A percentile compares a stretch with the other conserved stretches of the same genome.
Evolutionary conservation across 2,888 invertebrate genomes (phyloP).

Genomic region (Harpalus rufipes): DNA sequence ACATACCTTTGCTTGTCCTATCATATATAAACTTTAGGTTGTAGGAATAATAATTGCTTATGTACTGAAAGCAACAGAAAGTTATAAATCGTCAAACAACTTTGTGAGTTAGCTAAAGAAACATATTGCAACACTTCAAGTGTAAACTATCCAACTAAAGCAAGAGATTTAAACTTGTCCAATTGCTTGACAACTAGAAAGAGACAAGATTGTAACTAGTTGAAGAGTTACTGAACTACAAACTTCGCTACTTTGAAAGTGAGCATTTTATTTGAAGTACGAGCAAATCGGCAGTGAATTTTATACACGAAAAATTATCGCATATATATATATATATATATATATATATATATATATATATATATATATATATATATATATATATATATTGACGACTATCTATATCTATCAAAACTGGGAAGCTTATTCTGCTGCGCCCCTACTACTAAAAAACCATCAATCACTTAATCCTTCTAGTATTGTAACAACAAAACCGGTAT

Average conservation of each 20-base stretch:
- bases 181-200: constrained; percentile 2
- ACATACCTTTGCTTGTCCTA: neutral
- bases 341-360: too few relatives aligned
- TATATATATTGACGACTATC: too few relatives aligned
- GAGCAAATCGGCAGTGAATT: neutral
- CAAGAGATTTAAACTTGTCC: constrained; percentile 2
- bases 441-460: too few relatives aligned
- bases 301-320: too few relatives aligned
- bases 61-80: neutral
- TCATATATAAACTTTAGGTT: neutral
- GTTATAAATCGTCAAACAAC: neutral
- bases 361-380: too few relatives aligned
- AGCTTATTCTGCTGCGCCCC: too few relatives aligned
- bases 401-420: too few relatives aligned
- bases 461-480: too few relatives aligned
- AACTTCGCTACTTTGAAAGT: neutral
- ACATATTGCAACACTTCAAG: constrained; percentile 1
- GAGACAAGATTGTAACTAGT: constrained; percentile 2
- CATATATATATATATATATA: too few relatives aligned
- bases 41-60: neutral
- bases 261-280: neutral
- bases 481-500: too few relatives aligned
- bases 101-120: neutral
- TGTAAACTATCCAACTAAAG: constrained; percentile 1
- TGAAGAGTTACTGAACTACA: neutral